Conservation (phyloP, 2,797 vertebrate genomes). For the Pseudochirops corinnae region DNA sequence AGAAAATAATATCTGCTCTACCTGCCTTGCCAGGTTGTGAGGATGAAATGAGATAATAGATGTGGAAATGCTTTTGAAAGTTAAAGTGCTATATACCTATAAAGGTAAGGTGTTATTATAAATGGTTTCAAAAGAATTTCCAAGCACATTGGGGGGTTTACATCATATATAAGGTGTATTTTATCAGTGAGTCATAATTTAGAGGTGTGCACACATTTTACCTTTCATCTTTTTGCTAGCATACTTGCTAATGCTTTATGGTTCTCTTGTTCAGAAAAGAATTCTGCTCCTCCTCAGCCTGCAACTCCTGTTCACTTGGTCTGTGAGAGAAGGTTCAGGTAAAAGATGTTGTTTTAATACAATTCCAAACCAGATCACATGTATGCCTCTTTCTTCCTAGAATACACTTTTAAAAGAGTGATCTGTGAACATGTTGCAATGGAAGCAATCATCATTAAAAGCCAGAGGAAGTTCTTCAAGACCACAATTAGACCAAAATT, state of each 20-base stretch:
- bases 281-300: neutral
- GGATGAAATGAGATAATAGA: neutral
- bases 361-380: neutral
- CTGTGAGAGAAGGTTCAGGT: neutral
- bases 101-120: neutral
- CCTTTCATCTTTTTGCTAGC: conserved; percentile 17
- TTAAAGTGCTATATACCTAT: neutral
- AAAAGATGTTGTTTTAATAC: neutral
- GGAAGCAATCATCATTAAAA: neutral
- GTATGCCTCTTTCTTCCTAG: neutral
- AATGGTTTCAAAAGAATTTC: neutral
- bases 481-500: neutral
- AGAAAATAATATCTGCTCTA: fast-evolving
- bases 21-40: no score
- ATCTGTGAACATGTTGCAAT: neutral
- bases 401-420: neutral
- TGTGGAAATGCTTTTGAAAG: no score
- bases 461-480: neutral
- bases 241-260: neutral
- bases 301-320: neutral
- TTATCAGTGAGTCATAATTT: conserved; percentile 39
- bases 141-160: neutral
- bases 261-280: neutral
- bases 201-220: conserved; percentile 29
- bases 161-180: neutral